Base-by-base conservation (phyloP, 1,140 invertebrate genomes). In the Coptotermes formosanus region DNA sequence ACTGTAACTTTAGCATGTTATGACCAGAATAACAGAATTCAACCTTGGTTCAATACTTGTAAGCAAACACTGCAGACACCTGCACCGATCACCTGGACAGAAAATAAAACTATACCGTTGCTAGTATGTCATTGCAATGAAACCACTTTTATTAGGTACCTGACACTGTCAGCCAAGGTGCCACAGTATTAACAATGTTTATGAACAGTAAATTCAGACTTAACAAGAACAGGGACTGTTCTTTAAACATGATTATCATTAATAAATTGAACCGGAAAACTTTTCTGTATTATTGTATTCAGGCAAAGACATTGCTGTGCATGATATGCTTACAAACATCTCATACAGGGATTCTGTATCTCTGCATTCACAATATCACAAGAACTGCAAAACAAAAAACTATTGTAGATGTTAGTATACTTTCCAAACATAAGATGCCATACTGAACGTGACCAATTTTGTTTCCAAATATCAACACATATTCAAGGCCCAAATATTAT, bases 311-410 rank as follows among this genome's bases (percentile, higher is more conserved):
- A 0, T 75, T 30, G 64, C 64, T 75, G 25, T 75, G 64, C 14
- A 75, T 30, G 64, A 75, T 75, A 75, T 75, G 64, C 64, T 30
- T 30, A 75, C 64, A 75, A 75, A 75, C n/a, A 75, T 75, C 64
- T 25, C n/a, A 30, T 14, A 75, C 25, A 25, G 14, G n/a, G 64
- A 75, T 30, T 12, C 25, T 2, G n/a, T 75, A 75, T 16, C 8
- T 14, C 14, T 30, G 14, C 64, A 75, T 30, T 75, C 64, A 30
- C 64, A 75, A 30, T 30, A 75, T 75, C 25, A 75, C n/a, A 75
- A 75, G n/a, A 30, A 75, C 14, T 75, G n/a, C 0, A 75, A 75
- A 75, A 25, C n/a, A 30, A 75, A 75, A 75, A 12, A 55, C 7
- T n/a, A 25, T 30, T 38, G n/a, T 75, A 30, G 6, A 75, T 23